Base-by-base conservation (phyloP, 2,113 vertebrate genomes). In the Romanogobio albipinnatus region DNA sequence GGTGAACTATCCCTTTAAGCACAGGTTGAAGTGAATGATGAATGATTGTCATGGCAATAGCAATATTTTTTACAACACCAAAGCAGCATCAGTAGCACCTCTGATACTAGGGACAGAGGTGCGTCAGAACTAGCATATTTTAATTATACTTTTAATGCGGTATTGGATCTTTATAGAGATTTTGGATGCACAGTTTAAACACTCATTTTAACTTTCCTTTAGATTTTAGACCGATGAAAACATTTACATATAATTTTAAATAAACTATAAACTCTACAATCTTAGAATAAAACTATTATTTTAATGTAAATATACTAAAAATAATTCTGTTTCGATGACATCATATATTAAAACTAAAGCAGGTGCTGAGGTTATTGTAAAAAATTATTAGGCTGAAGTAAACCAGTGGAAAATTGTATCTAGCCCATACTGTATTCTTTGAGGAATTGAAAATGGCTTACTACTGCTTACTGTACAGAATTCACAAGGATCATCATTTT, bases 391-490 rank as follows among this genome's bases (percentile, higher is more conserved):
- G 22, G 56, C 66, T 62, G 76, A 80, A 66, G 62, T 56, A 64
- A 59, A 83, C 53, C 49, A 26, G 26, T 77, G 29, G 45, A 64
- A 66, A 84, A 29, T 10, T 43, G 33, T 56, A 64, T 43, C 22
- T 62, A 59, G 53, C 53, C 19, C 22, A 49, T 80, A 36, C 39
- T 58, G 29, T n/a, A 36, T 73, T 83, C 80, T 78, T 49, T 24
- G 33, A 83, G 85, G 56, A 73, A 36, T 43, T 83, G 64, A 79
- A 86, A 79, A 83, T 13, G 74, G 45, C 76, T 75, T 73, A 56
- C 14, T 75, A 3, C 39, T 74, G 76, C 81, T 86, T 74, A 64
- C 70, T 15, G 26, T 36, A 64, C 56, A 64, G 14, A 59, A 83
- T 83, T 73, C 43, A 24, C 29, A 78, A 70, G 4, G 17, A 61